Conservation (phyloP, 2,888 invertebrate genomes). For the Cyclophora albipunctata region DNA sequence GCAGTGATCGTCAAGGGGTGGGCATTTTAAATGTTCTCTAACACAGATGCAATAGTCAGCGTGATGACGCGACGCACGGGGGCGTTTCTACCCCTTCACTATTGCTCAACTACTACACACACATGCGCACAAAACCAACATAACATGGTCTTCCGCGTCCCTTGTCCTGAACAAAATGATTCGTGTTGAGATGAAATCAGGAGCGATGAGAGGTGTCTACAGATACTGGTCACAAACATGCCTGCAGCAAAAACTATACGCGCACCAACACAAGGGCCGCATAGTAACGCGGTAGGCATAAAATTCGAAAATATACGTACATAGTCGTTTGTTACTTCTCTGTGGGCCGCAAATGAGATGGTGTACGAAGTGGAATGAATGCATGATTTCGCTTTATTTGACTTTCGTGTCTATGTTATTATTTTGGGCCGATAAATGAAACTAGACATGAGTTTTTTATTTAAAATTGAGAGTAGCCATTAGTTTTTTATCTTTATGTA, state of each 20-base stretch:
- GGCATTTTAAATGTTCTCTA: conserved; percentile 72
- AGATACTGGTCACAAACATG: conserved; percentile 32
- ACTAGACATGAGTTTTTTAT: too few species aligned
- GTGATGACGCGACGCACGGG: conserved; percentile 56
- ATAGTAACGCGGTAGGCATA: conserved; percentile 57
- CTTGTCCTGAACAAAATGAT: conserved; percentile 1
- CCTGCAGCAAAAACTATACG: conserved; percentile 51
- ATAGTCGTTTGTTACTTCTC: conserved; percentile 48
- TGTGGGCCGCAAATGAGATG: conserved; percentile 62
- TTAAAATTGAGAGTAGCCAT: too few species aligned
- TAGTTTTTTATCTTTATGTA: too few species aligned
- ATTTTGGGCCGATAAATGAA: not conserved
- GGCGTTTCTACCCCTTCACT: conserved; percentile 53
- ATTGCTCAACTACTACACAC: conserved; percentile 59
- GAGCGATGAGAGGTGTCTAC: conserved; percentile 31
- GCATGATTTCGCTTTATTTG: conserved; percentile 52
- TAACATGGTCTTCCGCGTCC: conserved; percentile 29
- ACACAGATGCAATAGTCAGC: conserved; percentile 69
- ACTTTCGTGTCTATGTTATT: conserved; percentile 27
- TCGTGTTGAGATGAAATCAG: conserved; percentile 4
- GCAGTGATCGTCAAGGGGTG: conserved; percentile 65
- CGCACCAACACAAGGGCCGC: conserved; percentile 27
- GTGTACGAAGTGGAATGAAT: conserved; percentile 56
- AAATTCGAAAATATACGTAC: conserved; percentile 68
- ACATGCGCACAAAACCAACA: conserved; percentile 31